These are phyloP conservation scores for Tokudaia muenninki DNA, from an alignment of 2,797 vertebrate species.

Conservation along the genomic window DNA sequence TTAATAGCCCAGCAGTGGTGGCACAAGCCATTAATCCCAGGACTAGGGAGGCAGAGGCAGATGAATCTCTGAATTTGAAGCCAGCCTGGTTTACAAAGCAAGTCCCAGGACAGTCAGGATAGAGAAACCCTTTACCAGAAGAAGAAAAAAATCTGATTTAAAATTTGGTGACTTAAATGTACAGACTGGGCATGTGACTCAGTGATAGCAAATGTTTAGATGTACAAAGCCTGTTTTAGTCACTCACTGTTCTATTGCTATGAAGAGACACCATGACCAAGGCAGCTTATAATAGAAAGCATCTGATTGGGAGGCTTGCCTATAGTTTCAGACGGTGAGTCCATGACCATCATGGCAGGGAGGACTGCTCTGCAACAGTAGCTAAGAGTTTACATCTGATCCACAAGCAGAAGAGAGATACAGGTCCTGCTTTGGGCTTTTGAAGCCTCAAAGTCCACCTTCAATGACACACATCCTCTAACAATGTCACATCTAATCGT, in stretches of 20 bases:
- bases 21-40: neutral
- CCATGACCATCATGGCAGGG: neutral
- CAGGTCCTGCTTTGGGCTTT: neutral
- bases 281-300: neutral
- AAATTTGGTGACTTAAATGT: neutral
- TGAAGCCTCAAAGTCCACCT: neutral
- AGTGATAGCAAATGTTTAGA: neutral
- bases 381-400: neutral
- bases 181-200: neutral
- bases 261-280: neutral
- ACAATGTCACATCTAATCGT: neutral
- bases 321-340: neutral
- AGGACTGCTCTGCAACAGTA: no score
- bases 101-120: neutral
- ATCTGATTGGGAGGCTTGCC: neutral
- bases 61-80: neutral
- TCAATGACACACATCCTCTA: neutral
- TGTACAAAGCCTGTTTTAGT: neutral
- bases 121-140: neutral
- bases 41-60: neutral
- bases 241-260: neutral
- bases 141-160: neutral
- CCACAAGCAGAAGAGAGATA: neutral
- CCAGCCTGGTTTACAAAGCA: neutral
- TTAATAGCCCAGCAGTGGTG: neutral